These are phyloP conservation scores for Arctopsyche grandis DNA, from an alignment of 1,140 invertebrate species.

Conservation along the genomic window DNA sequence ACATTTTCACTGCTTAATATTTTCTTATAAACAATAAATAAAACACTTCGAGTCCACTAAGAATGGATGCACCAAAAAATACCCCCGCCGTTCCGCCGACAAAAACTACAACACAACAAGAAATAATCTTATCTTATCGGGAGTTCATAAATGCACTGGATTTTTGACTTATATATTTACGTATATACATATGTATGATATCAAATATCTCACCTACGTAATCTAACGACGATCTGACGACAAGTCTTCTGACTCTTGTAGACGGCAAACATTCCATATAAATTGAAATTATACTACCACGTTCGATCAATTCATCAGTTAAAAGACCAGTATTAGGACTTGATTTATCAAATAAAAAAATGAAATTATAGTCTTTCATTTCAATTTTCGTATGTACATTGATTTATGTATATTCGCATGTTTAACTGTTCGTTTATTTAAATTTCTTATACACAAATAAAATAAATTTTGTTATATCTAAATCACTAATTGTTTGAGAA, in stretches of 20 bases:
- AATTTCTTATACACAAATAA: slow-evolving; percentile 23
- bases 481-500: too few species aligned
- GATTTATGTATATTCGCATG: too few species aligned
- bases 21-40: slow-evolving; percentile 62
- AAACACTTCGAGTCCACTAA: slow-evolving; percentile 67
- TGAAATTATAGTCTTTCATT: neutral
- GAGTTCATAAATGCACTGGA: slow-evolving; percentile 35
- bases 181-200: neutral
- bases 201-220: slow-evolving; percentile 59
- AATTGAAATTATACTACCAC: slow-evolving; percentile 56
- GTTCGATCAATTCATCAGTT: slow-evolving; percentile 48
- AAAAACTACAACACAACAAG: slow-evolving; percentile 60
- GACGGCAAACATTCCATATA: slow-evolving; percentile 61
- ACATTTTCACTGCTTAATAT: slow-evolving; percentile 19
- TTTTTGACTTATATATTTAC: neutral
- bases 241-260: slow-evolving; percentile 61
- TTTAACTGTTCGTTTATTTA: slow-evolving; percentile 14
- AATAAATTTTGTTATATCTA: too few species aligned
- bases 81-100: slow-evolving; percentile 68
- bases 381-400: neutral
- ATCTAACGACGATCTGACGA: slow-evolving; percentile 62
- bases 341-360: slow-evolving; percentile 18
- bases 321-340: slow-evolving; percentile 46
- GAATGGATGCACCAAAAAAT: slow-evolving; percentile 69
- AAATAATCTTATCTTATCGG: neutral